phyloP scores from a whole-genome alignment of 2,888 invertebrate genomes.

The Magallana nippona region DNA sequence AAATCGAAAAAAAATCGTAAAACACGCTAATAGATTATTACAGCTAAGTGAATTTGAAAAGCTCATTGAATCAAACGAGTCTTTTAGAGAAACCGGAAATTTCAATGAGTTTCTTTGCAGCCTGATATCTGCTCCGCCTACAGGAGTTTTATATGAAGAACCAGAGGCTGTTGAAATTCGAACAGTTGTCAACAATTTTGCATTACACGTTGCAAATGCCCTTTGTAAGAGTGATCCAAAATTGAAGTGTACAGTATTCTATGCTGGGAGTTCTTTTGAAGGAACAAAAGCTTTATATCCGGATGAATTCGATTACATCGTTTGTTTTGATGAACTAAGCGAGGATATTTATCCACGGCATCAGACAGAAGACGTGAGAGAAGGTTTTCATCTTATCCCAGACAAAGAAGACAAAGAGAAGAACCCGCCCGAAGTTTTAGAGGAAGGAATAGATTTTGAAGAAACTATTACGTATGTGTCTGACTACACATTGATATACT shows the following conservation, averaged over 20 bases:
- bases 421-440: neutral
- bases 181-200: slow-evolving; percentile 41
- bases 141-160: slow-evolving; percentile 43
- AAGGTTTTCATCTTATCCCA: neutral
- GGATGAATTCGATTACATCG: slow-evolving; percentile 55
- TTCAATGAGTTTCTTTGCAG: slow-evolving; percentile 24
- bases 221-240: slow-evolving; percentile 45
- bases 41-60: slow-evolving; percentile 23
- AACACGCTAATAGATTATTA: slow-evolving; percentile 39
- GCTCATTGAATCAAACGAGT: slow-evolving; percentile 37
- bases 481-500: slow-evolving; percentile 47
- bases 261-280: slow-evolving; percentile 54
- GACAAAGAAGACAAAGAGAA: neutral
- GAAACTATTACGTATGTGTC: slow-evolving; percentile 42
- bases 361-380: slow-evolving; percentile 37
- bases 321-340: slow-evolving; percentile 52
- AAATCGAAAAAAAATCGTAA: neutral
- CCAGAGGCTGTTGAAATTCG: slow-evolving; percentile 52
- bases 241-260: slow-evolving; percentile 48
- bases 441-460: neutral
- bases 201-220: slow-evolving; percentile 42
- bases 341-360: slow-evolving; percentile 38
- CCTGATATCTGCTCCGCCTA: slow-evolving; percentile 34
- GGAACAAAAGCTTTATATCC: slow-evolving; percentile 53
- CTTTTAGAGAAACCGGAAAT: slow-evolving; percentile 19